Conservation (phyloP, 1,140 invertebrate species). For the Eufriesea mexicana region DNA sequence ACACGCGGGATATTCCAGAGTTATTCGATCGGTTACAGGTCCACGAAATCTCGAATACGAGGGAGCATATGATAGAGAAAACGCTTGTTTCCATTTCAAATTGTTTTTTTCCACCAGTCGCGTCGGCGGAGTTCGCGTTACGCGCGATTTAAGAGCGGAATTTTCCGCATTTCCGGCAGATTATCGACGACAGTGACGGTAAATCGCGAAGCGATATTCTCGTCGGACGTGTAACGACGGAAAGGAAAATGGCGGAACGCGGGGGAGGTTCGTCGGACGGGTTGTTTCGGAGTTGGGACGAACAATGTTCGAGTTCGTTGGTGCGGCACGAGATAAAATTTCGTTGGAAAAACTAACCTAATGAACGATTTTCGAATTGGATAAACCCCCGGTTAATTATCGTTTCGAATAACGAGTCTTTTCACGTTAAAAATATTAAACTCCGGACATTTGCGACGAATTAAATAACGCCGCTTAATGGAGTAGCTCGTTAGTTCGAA, state of each 20-base stretch:
- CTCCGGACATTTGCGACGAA: neutral
- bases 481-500: neutral
- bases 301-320: neutral
- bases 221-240: no score
- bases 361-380: neutral
- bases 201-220: no score
- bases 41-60: constrained; percentile 30
- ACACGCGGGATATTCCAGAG: constrained; percentile 35
- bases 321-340: neutral
- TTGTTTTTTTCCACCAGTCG: neutral
- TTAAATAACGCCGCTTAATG: neutral
- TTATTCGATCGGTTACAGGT: constrained; percentile 41
- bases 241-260: no score
- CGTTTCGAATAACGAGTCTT: neutral
- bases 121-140: no score
- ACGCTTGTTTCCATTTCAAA: neutral
- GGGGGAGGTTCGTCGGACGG: no score
- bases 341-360: neutral
- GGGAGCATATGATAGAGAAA: constrained; percentile 26
- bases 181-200: no score
- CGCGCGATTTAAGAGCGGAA: no score
- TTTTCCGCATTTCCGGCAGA: no score
- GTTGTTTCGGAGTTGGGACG: no score
- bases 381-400: neutral
- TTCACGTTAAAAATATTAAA: neutral